phyloP scores from a whole-genome alignment of 2,888 invertebrate genomes.

The Philonicus albiceps region DNA sequence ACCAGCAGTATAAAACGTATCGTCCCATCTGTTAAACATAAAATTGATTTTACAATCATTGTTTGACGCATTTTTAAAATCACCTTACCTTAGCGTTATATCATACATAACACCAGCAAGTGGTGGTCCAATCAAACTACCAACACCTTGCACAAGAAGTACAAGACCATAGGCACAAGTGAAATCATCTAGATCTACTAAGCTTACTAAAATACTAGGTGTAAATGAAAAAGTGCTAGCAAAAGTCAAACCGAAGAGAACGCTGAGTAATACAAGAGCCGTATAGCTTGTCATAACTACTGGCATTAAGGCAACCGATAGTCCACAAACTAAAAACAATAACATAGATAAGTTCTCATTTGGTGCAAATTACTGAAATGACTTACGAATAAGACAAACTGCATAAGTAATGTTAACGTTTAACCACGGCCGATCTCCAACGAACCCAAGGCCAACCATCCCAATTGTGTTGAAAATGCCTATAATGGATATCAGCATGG shows the following conservation, averaged over 20 bases:
- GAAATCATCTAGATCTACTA: constrained; percentile 89
- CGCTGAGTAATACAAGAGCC: constrained; percentile 61
- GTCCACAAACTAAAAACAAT: constrained; percentile 57
- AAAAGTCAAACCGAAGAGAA: constrained; percentile 87
- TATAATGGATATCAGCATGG: constrained; percentile 83
- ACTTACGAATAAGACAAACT: constrained; percentile 71
- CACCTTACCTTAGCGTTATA: constrained; percentile 56
- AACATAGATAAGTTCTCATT: neutral
- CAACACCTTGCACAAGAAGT: constrained; percentile 89
- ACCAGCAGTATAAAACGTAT: constrained; percentile 82
- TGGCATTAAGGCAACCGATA: constrained; percentile 61
- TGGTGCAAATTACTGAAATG: neutral
- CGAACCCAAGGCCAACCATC: constrained; percentile 86
- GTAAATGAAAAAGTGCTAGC: constrained; percentile 92
- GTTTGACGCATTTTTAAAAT: neutral
- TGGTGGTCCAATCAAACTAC: constrained; percentile 91
- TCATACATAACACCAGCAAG: constrained; percentile 75
- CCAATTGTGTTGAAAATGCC: constrained; percentile 91
- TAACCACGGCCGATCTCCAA: constrained; percentile 86
- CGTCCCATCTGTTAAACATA: constrained; percentile 69
- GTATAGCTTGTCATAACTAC: constrained; percentile 56
- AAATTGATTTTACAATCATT: neutral
- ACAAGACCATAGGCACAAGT: constrained; percentile 92
- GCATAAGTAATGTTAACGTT: constrained; percentile 86
- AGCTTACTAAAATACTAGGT: constrained; percentile 85